Base-by-base conservation (phyloP, 2,888 invertebrate species). In the Orchesella flavescens region DNA sequence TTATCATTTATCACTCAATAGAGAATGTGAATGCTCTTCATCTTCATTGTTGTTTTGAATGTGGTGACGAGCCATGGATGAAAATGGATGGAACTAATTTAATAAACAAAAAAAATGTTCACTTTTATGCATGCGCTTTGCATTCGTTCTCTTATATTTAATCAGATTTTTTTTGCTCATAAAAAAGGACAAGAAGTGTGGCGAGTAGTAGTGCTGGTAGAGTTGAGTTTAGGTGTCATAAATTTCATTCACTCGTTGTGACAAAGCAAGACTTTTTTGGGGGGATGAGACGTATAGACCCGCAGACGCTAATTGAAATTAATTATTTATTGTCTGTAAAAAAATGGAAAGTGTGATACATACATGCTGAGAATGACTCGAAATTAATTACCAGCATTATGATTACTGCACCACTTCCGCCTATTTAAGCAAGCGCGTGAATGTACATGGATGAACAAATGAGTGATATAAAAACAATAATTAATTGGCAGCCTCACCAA, bases 281-380 rank as follows among this genome's bases (percentile, higher is more conserved):
- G 46, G 34, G 53, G 75, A 75, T 46, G 65, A 74, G 73, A 17
- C 55, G 55, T 55, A 3, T 66, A n/a, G n/a, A n/a, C n/a, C n/a
- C n/a, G n/a, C n/a, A 34, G 69, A 80, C 73, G 65, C 44, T 80
- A 80, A 80, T 80, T 80, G 80, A 80, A 80, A 80, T 80, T 80
- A 80, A 80, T 80, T 80, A 79, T 79, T 77, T 65, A 49, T 69
- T 57, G 68, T 17, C 23, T 7, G 17, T 46, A 69, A 78, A 34
- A 34, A 4, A 34, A 34, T 34, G 34, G 34, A 34, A 49, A 24
- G 74, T 61, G 74, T 61, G 68, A 15, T 43, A 44, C 17, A 72
- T 46, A 65, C 65, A 43, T 17, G 13, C 15, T 34, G 71, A 72
- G 55, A 71, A 55, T 1, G 43, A 43, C 34, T 15, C n/a, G 69